Evolutionary conservation across 2,888 invertebrate species (phyloP).

Genomic region (Tachina lurida): DNA sequence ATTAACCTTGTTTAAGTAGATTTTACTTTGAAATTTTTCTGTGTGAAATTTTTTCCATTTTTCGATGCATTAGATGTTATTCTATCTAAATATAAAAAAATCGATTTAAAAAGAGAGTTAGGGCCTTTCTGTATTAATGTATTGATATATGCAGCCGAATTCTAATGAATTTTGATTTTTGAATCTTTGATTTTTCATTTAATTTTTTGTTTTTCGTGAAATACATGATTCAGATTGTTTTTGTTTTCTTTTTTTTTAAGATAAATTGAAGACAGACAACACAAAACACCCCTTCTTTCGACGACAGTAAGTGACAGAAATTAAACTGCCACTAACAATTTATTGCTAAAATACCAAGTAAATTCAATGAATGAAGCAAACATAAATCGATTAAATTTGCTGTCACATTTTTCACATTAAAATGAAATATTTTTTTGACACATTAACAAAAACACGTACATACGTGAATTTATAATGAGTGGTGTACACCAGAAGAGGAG

Average conservation of each 20-base stretch:
- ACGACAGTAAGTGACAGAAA: slow-evolving; percentile 24
- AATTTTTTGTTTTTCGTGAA: no score
- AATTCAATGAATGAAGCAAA: slow-evolving; percentile 61
- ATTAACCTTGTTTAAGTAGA: no score
- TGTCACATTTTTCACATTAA: slow-evolving; percentile 75
- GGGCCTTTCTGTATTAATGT: no score
- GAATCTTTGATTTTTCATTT: no score
- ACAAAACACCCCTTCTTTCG: slow-evolving; percentile 18
- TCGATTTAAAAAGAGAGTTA: no score
- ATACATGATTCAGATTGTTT: neutral
- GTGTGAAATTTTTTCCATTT: no score
- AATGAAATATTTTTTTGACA: slow-evolving; percentile 77
- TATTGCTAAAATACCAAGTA: slow-evolving; percentile 32
- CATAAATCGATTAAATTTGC: slow-evolving; percentile 80
- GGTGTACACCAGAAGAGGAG: neutral
- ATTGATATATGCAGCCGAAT: no score
- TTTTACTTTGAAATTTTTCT: no score
- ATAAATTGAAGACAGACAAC: neutral
- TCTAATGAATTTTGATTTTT: no score
- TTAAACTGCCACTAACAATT: slow-evolving; percentile 65
- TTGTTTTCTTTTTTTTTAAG: neutral
- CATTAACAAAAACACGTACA: slow-evolving; percentile 72
- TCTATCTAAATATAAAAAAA: no score
- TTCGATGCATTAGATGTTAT: no score
- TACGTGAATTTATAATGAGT: slow-evolving; percentile 61